Evolutionary conservation across 1,140 invertebrate genomes (phyloP).

Genomic region (Daktulosphaira vitifoliae): DNA sequence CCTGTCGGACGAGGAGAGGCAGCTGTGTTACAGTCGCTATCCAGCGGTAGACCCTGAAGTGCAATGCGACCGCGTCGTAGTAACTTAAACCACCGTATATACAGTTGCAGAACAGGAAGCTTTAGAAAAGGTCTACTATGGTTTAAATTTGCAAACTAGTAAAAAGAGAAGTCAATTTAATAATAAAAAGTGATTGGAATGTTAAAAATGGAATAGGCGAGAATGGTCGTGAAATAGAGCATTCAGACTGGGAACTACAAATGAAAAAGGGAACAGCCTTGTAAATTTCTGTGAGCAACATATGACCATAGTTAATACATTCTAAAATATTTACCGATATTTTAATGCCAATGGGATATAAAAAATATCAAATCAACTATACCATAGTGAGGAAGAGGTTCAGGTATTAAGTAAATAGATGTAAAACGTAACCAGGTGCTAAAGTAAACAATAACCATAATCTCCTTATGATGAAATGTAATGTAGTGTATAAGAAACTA

Average conservation of each 20-base stretch:
- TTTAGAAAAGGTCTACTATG: too few relatives aligned
- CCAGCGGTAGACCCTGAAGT: too few relatives aligned
- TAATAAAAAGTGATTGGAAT: constrained; percentile 39
- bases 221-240: too few relatives aligned
- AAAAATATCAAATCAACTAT: constrained; percentile 43
- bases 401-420: constrained; percentile 39
- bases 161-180: constrained; percentile 35
- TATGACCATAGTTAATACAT: constrained; percentile 40
- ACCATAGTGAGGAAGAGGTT: constrained; percentile 40
- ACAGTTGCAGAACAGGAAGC: too few relatives aligned
- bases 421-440: constrained; percentile 38
- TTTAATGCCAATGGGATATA: constrained; percentile 41
- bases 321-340: constrained; percentile 41
- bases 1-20: too few relatives aligned
- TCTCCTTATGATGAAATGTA: constrained; percentile 35
- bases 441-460: constrained; percentile 41
- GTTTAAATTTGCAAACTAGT: constrained; percentile 15
- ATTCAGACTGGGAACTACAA: too few relatives aligned
- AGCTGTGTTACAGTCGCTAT: too few relatives aligned
- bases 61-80: too few relatives aligned
- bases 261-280: constrained; percentile 39
- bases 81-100: too few relatives aligned
- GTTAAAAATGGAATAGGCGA: constrained; percentile 38
- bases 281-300: constrained; percentile 41
- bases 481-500: constrained; percentile 15